Base-by-base conservation (phyloP, 2,797 vertebrate genomes). In the Paedocypris micromegethes region DNA sequence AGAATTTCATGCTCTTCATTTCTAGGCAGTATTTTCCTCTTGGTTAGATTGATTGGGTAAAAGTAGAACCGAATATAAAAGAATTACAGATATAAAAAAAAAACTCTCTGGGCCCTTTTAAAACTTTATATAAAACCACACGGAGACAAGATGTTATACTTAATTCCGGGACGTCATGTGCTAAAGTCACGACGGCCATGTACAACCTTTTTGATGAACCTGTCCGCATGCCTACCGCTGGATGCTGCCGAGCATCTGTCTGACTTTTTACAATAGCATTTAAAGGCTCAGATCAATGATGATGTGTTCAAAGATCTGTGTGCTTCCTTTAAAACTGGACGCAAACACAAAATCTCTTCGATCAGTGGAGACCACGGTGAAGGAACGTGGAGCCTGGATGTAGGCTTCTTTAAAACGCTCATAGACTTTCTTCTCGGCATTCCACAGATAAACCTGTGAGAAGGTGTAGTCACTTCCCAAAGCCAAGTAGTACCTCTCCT, bases 381-480 rank as follows among this genome's bases (percentile, higher is more conserved):
- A 99, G 55, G 95, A 98, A 2, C 97, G 92, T 0, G 97, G 97
- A 0, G 96, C 94, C 77, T 98, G 96, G 77, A 99, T 96, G 0
- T 98, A 98, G 49, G 95, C 91, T 83, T 98, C 95, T 82, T 98
- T 98, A 78, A 98, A 98, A 78, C 93, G 92, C 7, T 90, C 88
- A 61, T 97, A 99, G 38, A 87, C 70, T 79, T 93, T 92, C 67
- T 90, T 90, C 59, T 97, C 93, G 2, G 82, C 81, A 57, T 98
- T 91, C 97, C 97, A 99, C 78, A 92, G 85, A 83, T 95, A 97
- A 69, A 99, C 92, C 84, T 98, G 96, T 3, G 97, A 98, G 85
- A 99, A 99, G 0, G 96, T 98, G 75, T 97, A 98, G 85, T 98
- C 97, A 46, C 97, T 98, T 78, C 95, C 97, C 80, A 99, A 82